Evolutionary conservation across 2,888 invertebrate species (phyloP), one percentile per base, ranked within the genome.

Genomic region (Limnephilus lunatus): DNA sequence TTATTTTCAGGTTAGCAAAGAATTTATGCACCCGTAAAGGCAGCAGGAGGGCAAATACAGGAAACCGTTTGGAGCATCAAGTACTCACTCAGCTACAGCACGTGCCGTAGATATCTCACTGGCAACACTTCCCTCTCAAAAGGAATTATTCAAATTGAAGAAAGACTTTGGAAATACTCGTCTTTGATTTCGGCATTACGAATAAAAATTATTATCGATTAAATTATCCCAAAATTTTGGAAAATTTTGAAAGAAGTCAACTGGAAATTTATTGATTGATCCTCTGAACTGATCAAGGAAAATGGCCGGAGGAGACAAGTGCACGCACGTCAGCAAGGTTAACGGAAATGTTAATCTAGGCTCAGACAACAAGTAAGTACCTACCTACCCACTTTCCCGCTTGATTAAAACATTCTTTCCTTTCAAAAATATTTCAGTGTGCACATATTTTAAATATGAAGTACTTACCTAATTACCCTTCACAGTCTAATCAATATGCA

Each of bases 51-150:
- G 98, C 98, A 94, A 98, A 98, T 96, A 97, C 98, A 95, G 98
- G 98, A 94, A 98, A 98, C 96, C 97, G 97, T 92, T 96, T 98
- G 95, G 98, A 98, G 96, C 97, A 98, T 95, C 97, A 98, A 94
- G 98, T 98, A 85, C 97, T 98, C 88, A 98, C 98, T 89, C 97
- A 97, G 95, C 96, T 98, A 90, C 98, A 98, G 95, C 98, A 98
- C 98, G 98, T 98, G 94, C 98, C 98, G 94, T 98, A 98, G 97
- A 94, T 95, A 90, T 94, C 39, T 68, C 93, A 90, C 35, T 89
- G 82, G 31, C 82, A 44, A 12, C 44, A 81, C 68, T 81, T 44
- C n/a, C 80, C 92, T 31, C 86, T 19, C 31, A 90, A 85, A 80
- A 92, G 83, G 92, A 92, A 80, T 86, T 81, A 89, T 89, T 86